Evolutionary conservation across 1,140 invertebrate genomes (phyloP), one percentile per base, ranked within the genome.

Genomic region (Glomeris maerens): DNA sequence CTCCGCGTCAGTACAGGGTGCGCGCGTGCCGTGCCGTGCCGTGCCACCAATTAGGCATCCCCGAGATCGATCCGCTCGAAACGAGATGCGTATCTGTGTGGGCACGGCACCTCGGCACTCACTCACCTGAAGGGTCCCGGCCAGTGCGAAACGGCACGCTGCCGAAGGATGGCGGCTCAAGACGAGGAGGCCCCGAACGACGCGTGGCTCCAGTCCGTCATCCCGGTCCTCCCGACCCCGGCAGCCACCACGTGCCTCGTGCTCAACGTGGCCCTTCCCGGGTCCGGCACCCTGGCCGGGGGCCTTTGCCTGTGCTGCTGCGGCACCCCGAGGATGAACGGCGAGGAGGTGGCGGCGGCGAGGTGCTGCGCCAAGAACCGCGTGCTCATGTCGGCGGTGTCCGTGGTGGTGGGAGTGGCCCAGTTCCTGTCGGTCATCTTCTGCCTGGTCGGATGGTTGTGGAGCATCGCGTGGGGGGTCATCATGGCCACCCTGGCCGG

Each of bases 381-480:
- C 54, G 71, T 88, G 39, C 81, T 81, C 59, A 68, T 83, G 3
- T 79, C 88, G 53, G 74, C 85, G 50, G 81, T 93, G 26, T 85
- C 94, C 70, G 64, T 85, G 14, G 70, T 89, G 54, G 84, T 94
- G 29, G 88, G 87, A 0, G 68, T 81, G 21, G 78, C 81, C 27
- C 91, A 95, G 67, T 70, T 88, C 45, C 91, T 92, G 68, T 92
- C 88, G 2, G 83, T 94, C n/a, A 74, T 93, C 22, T 94, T 95
- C 66, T 83, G 90, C 53, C 75, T 94, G 4, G 90, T 96, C 26
- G 91, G 91, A 2, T 96, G 91, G 91, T 90, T 91, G 53, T 96
- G 91, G 91, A 91, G 88, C 27, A 81, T 95, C 47, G 91, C 87
- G 76, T 96, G 91, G 91, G 91, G 90, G 20, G 78, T 90, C 50